A percentile compares a stretch with the other conserved stretches of the same genome.
These are phyloP conservation scores for Notothenia rossii DNA, from an alignment of 2,113 vertebrate species.

Conservation along the genomic window DNA sequence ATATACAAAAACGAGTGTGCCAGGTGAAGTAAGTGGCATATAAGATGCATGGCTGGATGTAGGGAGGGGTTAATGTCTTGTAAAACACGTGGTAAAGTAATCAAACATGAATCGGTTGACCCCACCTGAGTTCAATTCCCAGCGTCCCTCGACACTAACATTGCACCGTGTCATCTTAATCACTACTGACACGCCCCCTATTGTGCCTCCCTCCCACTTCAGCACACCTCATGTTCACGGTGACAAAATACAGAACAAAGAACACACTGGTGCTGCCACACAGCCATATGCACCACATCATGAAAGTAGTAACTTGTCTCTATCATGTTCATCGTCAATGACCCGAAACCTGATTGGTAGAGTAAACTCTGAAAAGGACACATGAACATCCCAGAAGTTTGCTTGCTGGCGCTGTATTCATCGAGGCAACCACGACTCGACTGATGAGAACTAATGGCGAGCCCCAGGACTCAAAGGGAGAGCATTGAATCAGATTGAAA, in stretches of 20 bases:
- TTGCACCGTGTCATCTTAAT: constrained; percentile 13
- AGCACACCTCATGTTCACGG: not conserved
- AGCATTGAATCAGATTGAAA: constrained; percentile 44
- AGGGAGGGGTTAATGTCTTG: not conserved
- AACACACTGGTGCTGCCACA: constrained; percentile 1
- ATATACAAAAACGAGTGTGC: not conserved
- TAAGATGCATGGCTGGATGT: not conserved
- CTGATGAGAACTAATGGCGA: constrained; percentile 32
- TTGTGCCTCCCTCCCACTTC: constrained; percentile 17
- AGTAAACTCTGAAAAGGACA: constrained; percentile 51
- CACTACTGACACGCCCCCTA: constrained; percentile 16
- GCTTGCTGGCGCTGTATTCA: constrained; percentile 29
- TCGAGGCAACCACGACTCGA: constrained; percentile 35
- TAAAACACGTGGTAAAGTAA: constrained; percentile 35
- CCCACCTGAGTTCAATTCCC: constrained; percentile 30
- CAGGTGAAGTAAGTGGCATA: not conserved
- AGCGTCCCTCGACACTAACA: not conserved
- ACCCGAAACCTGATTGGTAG: constrained; percentile 18
- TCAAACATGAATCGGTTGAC: constrained; percentile 46
- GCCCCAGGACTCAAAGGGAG: constrained; percentile 44
- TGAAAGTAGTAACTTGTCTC: constrained; percentile 21
- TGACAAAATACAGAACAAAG: constrained; percentile 6
- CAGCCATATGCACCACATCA: constrained; percentile 12
- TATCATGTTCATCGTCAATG: constrained; percentile 25
- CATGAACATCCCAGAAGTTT: constrained; percentile 46